phyloP scores from a whole-genome alignment of 2,797 vertebrate genomes.

The Anguilla anguilla region DNA sequence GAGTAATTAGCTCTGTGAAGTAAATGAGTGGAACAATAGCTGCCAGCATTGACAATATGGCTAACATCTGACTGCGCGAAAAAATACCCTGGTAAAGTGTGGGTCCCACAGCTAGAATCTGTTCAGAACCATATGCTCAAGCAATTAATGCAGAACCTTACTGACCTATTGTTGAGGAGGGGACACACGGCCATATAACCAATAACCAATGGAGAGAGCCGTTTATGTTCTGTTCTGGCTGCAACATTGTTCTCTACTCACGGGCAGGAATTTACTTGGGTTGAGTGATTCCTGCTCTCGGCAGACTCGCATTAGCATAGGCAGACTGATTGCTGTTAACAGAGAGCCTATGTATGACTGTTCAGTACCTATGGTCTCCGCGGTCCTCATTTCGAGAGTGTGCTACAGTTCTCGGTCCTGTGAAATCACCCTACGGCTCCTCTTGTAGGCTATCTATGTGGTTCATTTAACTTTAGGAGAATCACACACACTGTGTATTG shows the following conservation, averaged over 20 bases:
- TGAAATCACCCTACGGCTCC: background rate
- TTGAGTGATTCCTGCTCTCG: slow-evolving; percentile 49
- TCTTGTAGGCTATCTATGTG: background rate
- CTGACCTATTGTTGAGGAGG: slow-evolving; percentile 88
- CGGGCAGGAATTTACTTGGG: slow-evolving; percentile 57
- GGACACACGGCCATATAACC: slow-evolving; percentile 69
- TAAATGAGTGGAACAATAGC: slow-evolving; percentile 99
- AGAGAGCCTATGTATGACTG: slow-evolving; percentile 36
- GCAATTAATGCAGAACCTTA: slow-evolving; percentile 97
- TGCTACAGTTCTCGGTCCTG: background rate
- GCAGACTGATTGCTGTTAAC: background rate
- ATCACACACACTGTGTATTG: background rate
- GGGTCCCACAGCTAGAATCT: slow-evolving; percentile 98
- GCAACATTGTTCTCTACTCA: slow-evolving; percentile 51
- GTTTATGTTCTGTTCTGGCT: slow-evolving; percentile 50
- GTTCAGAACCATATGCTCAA: slow-evolving; percentile 97
- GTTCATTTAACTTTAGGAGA: slow-evolving; percentile 2
- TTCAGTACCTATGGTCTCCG: background rate
- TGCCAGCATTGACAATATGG: slow-evolving; percentile 99
- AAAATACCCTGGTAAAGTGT: slow-evolving; percentile 92
- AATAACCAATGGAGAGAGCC: slow-evolving; percentile 72
- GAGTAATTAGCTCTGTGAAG: slow-evolving; percentile 99
- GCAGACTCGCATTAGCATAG: slow-evolving; percentile 28
- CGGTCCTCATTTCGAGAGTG: background rate
- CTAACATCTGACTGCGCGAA: slow-evolving; percentile 91